These are phyloP conservation scores for Sminthurinus aureus DNA, from an alignment of 2,888 invertebrate genomes.

Conservation along the genomic window DNA sequence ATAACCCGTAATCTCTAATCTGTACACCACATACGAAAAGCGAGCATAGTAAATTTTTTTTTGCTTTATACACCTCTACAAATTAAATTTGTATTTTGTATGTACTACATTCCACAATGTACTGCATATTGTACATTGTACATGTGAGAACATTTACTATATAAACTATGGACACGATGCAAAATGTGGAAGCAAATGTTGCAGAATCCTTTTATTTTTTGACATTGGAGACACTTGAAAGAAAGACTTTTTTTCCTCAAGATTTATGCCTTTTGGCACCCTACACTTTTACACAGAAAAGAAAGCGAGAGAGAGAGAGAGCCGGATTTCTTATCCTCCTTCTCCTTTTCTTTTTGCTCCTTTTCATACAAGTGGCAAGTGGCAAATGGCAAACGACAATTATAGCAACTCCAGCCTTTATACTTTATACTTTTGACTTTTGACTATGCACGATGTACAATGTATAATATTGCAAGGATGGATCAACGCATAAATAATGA, in stretches of 20 bases:
- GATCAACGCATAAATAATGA: background rate
- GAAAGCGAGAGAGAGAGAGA: background rate
- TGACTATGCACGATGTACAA: background rate
- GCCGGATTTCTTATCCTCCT: no score
- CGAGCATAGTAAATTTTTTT: no score
- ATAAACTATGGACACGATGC: background rate
- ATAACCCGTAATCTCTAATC: no score
- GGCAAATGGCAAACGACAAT: background rate
- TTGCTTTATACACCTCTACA: no score
- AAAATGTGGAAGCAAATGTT: background rate
- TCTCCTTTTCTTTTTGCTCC: no score
- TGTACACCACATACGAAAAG: no score
- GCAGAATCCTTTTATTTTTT: background rate
- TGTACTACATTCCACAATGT: no score
- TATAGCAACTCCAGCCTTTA: background rate
- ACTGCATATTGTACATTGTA: no score
- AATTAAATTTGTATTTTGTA: background rate
- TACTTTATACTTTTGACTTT: background rate
- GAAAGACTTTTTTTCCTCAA: background rate
- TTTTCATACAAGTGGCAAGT: background rate
- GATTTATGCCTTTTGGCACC: background rate
- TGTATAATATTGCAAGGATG: background rate
- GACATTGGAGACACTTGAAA: background rate
- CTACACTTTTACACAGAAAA: background rate
- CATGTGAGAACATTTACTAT: background rate